A percentile compares a stretch with the other conserved stretches of the same genome.
Conservation (phyloP, 2,113 vertebrate species). For the Pogona vitticeps region DNA sequence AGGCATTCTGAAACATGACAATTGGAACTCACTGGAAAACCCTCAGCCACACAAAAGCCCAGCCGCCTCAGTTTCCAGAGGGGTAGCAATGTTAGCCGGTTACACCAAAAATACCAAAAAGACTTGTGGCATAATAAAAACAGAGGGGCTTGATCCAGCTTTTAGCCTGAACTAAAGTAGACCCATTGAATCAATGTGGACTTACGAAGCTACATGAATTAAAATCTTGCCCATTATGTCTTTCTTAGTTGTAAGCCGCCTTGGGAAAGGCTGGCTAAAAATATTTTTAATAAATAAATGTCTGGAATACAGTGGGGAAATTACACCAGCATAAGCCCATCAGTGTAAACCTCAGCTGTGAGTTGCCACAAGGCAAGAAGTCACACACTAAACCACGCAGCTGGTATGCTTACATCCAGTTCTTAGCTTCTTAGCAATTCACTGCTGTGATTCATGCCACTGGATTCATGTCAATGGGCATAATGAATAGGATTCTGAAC, state of each 20-base stretch:
- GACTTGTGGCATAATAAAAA: neutral
- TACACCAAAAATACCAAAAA: neutral
- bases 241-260: neutral
- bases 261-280: no score
- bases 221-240: neutral
- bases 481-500: neutral
- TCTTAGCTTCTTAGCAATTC: neutral
- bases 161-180: no score
- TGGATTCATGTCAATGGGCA: neutral
- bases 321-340: no score
- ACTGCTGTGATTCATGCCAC: no score
- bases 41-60: neutral
- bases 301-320: no score
- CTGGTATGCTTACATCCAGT: neutral
- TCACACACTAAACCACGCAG: no score
- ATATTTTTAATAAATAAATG: no score
- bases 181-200: neutral
- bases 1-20: neutral
- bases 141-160: no score
- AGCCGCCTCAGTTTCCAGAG: neutral
- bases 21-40: slow-evolving; percentile 4
- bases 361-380: no score
- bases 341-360: no score
- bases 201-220: neutral
- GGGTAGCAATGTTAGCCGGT: neutral